These are phyloP conservation scores for Catalaphyllia jardinei DNA, from an alignment of 64 coral and sea anemone genomes.

Conservation along the genomic window DNA sequence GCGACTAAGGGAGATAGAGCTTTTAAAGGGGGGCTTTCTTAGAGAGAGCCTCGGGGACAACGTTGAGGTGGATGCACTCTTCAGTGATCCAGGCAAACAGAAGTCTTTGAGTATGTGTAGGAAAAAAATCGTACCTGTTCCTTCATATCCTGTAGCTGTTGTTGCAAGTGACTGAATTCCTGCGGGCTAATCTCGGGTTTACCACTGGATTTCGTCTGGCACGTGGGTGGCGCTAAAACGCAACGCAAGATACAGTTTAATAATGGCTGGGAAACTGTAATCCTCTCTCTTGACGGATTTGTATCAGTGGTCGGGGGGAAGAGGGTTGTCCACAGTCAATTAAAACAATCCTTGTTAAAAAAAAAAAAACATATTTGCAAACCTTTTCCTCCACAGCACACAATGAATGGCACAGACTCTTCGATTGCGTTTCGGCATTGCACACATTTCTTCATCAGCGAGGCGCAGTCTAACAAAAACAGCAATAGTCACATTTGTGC, in stretches of 20 bases:
- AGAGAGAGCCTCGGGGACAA: too few relatives aligned
- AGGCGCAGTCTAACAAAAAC: constrained; percentile 53
- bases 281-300: too few relatives aligned
- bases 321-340: not conserved
- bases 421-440: constrained; percentile 86
- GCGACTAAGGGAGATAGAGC: too few relatives aligned
- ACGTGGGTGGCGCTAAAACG: constrained; percentile 52
- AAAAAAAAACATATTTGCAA: not conserved
- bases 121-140: constrained; percentile 78
- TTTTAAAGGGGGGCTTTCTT: too few relatives aligned
- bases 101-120: not conserved
- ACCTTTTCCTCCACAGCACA: constrained; percentile 97
- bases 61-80: too few relatives aligned
- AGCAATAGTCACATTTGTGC: not conserved
- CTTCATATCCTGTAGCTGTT: constrained; percentile 97
- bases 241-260: not conserved
- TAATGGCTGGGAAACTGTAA: too few relatives aligned
- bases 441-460: constrained; percentile 95
- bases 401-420: constrained; percentile 89
- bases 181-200: constrained; percentile 92
- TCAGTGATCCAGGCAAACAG: too few relatives aligned
- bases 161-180: constrained; percentile 86
- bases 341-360: not conserved
- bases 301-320: not conserved
- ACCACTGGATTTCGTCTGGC: constrained; percentile 50